Conservation (phyloP, 2,888 invertebrate species). For the Petrolisthes cinctipes region DNA sequence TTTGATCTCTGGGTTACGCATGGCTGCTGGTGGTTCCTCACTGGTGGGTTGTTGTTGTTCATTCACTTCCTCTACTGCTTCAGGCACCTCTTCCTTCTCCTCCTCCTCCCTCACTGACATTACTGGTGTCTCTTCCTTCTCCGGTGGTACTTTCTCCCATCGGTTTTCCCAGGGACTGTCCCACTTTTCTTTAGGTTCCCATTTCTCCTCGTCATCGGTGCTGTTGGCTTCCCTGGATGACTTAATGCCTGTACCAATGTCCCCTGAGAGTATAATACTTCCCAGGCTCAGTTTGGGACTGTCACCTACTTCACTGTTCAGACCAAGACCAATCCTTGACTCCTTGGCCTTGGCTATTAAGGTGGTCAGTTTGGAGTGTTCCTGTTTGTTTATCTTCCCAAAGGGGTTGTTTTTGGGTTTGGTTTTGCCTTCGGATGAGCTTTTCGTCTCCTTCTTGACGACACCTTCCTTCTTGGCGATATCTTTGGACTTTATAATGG, state of each 20-base stretch:
- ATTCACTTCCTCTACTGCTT: constrained; percentile 39
- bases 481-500: constrained; percentile 65
- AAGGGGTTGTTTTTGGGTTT: constrained; percentile 63
- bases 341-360: constrained; percentile 65
- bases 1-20: constrained; percentile 61
- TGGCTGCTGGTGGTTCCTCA: constrained; percentile 46
- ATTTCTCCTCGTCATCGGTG: constrained; percentile 63
- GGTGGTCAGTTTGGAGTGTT: constrained; percentile 63
- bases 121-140: constrained; percentile 66
- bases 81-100: constrained; percentile 61
- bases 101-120: constrained; percentile 66
- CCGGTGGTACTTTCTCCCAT: constrained; percentile 56
- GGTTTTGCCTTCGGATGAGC: constrained; percentile 61
- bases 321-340: constrained; percentile 64
- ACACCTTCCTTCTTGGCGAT: constrained; percentile 65
- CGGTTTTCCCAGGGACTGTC: constrained; percentile 64
- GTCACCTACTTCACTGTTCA: constrained; percentile 64
- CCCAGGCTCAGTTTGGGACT: constrained; percentile 65
- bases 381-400: constrained; percentile 65
- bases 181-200: constrained; percentile 63
- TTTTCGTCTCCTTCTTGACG: constrained; percentile 65
- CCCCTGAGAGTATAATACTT: constrained; percentile 62
- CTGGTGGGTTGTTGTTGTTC: not conserved
- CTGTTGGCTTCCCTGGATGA: constrained; percentile 60
- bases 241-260: constrained; percentile 63